Conservation (phyloP, 2,113 vertebrate genomes). For the Zingel zingel region DNA sequence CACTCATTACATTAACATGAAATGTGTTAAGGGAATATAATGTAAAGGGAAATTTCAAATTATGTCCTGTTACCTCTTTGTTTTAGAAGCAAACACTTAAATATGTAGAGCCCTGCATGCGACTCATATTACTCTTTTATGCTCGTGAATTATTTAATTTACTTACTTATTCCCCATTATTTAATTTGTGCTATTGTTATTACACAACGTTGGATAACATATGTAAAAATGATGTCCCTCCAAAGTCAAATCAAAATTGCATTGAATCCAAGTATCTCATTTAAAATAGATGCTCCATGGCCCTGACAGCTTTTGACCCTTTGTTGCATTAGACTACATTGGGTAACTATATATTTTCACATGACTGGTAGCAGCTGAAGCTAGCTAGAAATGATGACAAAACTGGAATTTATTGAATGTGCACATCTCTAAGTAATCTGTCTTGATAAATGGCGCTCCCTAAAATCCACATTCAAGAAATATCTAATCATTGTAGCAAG, state of each 20-base stretch:
- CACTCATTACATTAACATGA: neutral
- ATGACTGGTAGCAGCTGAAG: no score
- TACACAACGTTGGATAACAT: neutral
- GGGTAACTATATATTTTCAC: no score
- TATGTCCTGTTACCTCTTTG: neutral
- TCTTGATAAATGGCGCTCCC: conserved; percentile 27
- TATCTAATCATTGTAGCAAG: conserved; percentile 24
- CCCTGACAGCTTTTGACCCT: neutral
- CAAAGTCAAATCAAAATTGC: neutral
- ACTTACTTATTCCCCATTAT: no score
- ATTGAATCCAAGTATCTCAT: neutral
- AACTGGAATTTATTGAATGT: neutral
- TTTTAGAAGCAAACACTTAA: neutral
- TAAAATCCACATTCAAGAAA: conserved; percentile 1
- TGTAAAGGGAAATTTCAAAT: neutral
- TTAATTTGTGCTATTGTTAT: neutral
- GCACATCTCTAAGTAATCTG: neutral
- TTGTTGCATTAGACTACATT: no score
- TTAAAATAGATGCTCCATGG: neutral
- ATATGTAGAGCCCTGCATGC: neutral
- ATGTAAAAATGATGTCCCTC: neutral
- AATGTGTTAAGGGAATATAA: neutral
- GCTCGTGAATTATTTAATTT: neutral
- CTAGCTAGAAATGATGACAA: no score
- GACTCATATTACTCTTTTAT: neutral